Base-by-base conservation (phyloP, 2,797 vertebrate genomes). In the Alcedo atthis region DNA sequence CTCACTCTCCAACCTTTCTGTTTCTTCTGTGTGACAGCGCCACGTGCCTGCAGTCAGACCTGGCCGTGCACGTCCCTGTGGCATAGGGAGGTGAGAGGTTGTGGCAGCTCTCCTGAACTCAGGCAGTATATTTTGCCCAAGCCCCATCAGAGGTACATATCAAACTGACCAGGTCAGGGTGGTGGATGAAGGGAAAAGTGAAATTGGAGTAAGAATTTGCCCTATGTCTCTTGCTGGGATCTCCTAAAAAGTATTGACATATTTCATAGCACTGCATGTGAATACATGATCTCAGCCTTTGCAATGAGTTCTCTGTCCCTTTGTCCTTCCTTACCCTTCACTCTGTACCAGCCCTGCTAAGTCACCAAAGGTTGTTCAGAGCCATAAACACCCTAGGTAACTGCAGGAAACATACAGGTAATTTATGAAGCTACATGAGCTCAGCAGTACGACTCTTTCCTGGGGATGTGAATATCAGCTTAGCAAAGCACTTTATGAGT, bases 11-110 rank as follows among this genome's bases (percentile, higher is more conserved):
- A 70, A 21, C 18, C 25, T 63, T 40, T 79, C n/a, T 75, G 37
- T 20, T 87, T 21, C 49, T 43, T 13, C 20, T 55, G n/a, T 6
- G 5, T 43, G 58, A 22, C 48, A 63, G 40, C 6, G 2, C 16
- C 4, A 0, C 0, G 0, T 33, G 35, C 25, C 68, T 53, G 17
- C 0, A 2, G 25, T 55, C 4, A 0, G 17, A 16, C 17, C 33
- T 8, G 5, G 15, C 54, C 58, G 42, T 5, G 6, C 26, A 15
- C 18, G 58, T 33, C 24, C 35, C 55, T n/a, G 5, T 24, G 35
- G 21, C 37, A 25, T 0, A 0, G 11, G 30, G 32, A 18, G 46
- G 14, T 2, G 2, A 80, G 40, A 12, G 13, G 28, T n/a, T 49
- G 46, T 43, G 30, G 58, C n/a, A 46, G 2, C 20, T 51, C 14